Evolutionary conservation across 1,140 invertebrate genomes (phyloP), one percentile per base, ranked within the genome.

Genomic region (Halyomorpha halys): DNA sequence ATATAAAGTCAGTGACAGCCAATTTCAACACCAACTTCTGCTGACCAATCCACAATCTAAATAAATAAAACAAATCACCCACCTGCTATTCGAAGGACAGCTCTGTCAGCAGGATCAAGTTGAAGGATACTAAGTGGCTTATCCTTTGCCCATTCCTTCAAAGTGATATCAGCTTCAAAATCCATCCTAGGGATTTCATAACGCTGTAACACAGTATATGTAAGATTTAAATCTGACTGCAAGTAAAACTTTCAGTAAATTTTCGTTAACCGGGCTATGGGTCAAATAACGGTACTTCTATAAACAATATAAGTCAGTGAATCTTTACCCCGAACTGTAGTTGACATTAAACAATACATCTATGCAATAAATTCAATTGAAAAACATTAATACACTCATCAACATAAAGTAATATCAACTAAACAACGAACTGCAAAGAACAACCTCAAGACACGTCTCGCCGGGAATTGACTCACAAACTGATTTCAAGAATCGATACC

Each of bases 41-140:
- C 11, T 39, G 34, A 39, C 6, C 6, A 11, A 39, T 11, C 13
- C 13, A 39, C 34, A 39, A 39, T 39, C 6, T 6, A 39, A 39
- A 39, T 39, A 39, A 39, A 39, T 30, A 30, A 30, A 39, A 39
- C 4, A 11, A 39, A 39, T 39, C 63, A 76, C 82, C 80, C 76
- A 98, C 94, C 94, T 81, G 94, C 93, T 79, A 97, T 96, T 72
- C 91, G 83, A 44, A 97, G 82, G 27, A 98, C 93, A 67, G 93
- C 93, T 74, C 94, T 81, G 81, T 97, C 90, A 69, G 91, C 91
- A 71, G 89, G 87, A 82, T 95, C 91, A 73, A 98, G 81, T 77
- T 97, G 93, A 54, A 97, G 81, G 74, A 97, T 94, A 76, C 91
- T 91, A 71, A 98, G 82, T 68, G 94, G 94, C 78, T 95, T 94